These are phyloP conservation scores for Otus sunia DNA, from an alignment of 2,113 vertebrate species.

Conservation along the genomic window DNA sequence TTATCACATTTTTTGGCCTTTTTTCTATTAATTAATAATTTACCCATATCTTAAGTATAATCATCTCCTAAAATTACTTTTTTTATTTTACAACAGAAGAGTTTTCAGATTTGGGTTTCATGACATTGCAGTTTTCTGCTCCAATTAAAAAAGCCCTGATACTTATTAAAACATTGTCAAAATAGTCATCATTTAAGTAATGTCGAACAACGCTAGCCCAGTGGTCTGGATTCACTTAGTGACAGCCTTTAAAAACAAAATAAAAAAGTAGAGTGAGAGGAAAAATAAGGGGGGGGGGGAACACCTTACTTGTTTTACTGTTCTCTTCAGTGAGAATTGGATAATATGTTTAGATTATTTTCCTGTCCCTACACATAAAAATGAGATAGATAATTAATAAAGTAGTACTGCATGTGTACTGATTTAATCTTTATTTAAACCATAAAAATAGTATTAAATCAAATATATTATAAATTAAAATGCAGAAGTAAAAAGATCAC, in stretches of 20 bases:
- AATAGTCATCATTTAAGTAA: neutral
- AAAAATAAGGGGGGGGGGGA: too few relatives aligned
- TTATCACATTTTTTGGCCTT: neutral
- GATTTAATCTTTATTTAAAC: neutral
- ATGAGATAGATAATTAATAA: neutral
- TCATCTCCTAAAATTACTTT: neutral
- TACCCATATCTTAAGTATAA: neutral
- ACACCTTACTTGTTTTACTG: neutral
- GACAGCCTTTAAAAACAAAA: neutral
- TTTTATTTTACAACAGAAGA: neutral
- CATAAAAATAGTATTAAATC: neutral
- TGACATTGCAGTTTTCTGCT: neutral
- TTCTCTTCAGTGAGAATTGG: neutral
- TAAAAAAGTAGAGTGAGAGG: rapidly evolving
- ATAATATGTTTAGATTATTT: neutral
- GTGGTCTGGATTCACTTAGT: neutral
- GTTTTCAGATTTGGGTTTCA: neutral
- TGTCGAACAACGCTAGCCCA: neutral
- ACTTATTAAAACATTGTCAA: neutral
- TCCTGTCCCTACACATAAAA: neutral
- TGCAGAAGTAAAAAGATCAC: neutral
- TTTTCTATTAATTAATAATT: neutral
- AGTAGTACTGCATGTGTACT: neutral
- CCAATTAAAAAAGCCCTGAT: neutral
- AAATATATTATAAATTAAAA: neutral